A percentile compares a stretch with the other conserved stretches of the same genome.
phyloP scores from a whole-genome alignment of 2,113 vertebrate species.

The Planiliza haematocheilus region DNA sequence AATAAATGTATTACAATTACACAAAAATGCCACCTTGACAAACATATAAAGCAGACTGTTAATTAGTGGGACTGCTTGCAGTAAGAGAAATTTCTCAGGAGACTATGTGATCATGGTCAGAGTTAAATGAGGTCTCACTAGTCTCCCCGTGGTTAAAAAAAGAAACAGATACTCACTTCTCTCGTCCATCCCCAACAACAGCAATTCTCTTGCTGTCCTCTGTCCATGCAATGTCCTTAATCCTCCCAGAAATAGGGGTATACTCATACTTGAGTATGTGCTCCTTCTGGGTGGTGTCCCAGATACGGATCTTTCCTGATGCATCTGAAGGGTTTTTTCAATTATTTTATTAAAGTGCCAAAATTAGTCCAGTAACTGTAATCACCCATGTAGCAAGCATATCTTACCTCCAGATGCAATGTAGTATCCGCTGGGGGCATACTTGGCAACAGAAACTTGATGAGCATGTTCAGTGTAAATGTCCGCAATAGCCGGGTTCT shows the following conservation, averaged over 20 bases:
- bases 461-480: constrained; percentile 98
- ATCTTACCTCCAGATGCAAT: constrained; percentile 94
- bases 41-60: constrained; percentile 16
- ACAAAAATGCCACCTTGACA: not conserved
- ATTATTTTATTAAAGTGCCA: not conserved
- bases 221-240: constrained; percentile 97
- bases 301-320: constrained; percentile 95
- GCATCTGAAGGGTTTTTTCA: constrained; percentile 80
- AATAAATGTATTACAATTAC: not conserved
- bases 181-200: constrained; percentile 93
- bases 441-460: constrained; percentile 93
- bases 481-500: constrained; percentile 96
- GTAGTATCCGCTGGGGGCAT: constrained; percentile 96
- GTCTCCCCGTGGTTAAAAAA: too few relatives aligned
- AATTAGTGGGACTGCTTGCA: not conserved
- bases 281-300: constrained; percentile 98
- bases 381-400: not conserved
- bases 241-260: constrained; percentile 90
- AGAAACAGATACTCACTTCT: constrained; percentile 91
- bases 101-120: not conserved
- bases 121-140: not conserved
- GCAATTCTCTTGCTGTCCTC: constrained; percentile 96
- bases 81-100: constrained; percentile 1
- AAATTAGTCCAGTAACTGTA: not conserved
- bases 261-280: constrained; percentile 97